These are phyloP conservation scores for Eulacestoma nigropectus DNA, from an alignment of 2,113 vertebrate genomes.

Conservation along the genomic window DNA sequence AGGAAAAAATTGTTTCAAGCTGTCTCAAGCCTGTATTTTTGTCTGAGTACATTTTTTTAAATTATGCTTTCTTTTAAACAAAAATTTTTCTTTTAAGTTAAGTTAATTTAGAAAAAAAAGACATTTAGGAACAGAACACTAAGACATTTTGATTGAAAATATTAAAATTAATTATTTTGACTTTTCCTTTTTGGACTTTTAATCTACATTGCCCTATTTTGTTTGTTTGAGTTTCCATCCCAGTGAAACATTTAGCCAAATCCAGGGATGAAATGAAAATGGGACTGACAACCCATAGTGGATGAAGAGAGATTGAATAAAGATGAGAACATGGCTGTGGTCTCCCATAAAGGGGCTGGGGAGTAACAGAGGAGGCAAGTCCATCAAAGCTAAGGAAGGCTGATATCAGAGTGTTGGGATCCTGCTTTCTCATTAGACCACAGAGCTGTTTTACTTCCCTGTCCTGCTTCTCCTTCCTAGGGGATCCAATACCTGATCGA, in stretches of 20 bases:
- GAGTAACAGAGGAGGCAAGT: not conserved
- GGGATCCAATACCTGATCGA: conserved; percentile 85
- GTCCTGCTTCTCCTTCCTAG: conserved; percentile 57
- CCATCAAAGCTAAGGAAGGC: not conserved
- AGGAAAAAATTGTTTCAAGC: not conserved
- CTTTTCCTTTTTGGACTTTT: not conserved
- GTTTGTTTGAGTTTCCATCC: not conserved
- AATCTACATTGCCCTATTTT: not conserved
- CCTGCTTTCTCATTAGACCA: not conserved
- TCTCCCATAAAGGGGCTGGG: not conserved
- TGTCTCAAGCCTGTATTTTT: not conserved
- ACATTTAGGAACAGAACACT: not conserved
- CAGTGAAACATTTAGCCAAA: not conserved
- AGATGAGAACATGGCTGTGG: not conserved
- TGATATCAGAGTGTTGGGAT: not conserved
- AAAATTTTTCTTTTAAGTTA: not conserved
- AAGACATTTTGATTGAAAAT: not conserved
- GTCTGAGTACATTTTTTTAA: not conserved
- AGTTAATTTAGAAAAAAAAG: not conserved
- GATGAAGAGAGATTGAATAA: not conserved
- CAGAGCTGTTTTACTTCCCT: not conserved
- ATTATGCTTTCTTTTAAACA: not conserved
- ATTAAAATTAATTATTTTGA: not conserved
- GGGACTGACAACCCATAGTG: not conserved
- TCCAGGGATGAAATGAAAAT: not conserved